phyloP scores from a whole-genome alignment of 2,888 invertebrate genomes.

The Epinotia ramella region DNA sequence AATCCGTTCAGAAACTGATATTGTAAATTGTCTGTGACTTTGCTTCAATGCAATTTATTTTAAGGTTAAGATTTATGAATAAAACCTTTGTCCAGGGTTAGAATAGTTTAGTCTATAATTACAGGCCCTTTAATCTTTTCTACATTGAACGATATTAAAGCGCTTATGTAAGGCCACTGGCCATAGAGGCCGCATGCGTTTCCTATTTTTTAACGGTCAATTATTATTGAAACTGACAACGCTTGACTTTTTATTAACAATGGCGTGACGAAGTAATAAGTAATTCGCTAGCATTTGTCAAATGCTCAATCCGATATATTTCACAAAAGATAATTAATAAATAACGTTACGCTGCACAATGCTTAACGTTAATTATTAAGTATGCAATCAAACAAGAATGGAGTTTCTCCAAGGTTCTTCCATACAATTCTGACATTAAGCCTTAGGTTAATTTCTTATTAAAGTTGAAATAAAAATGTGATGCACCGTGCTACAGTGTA shows the following conservation, averaged over 20 bases:
- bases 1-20: conserved; percentile 9
- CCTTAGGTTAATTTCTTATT: too few relatives aligned
- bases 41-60: conserved; percentile 37
- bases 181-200: conserved; percentile 47
- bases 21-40: conserved; percentile 18
- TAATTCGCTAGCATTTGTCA: conserved; percentile 20
- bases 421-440: too few relatives aligned
- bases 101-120: conserved; percentile 40
- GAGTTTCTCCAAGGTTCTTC: too few relatives aligned
- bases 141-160: conserved; percentile 42
- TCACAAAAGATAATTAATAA: background rate
- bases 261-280: background rate
- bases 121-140: conserved; percentile 44
- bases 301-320: background rate
- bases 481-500: too few relatives aligned
- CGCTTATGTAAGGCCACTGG: conserved; percentile 47
- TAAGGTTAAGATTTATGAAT: conserved; percentile 44
- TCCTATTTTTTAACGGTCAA: conserved; percentile 37
- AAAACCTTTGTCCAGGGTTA: conserved; percentile 46
- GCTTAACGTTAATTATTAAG: background rate
- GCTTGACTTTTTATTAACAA: conserved; percentile 26
- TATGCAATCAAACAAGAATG: too few relatives aligned
- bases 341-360: background rate
- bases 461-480: too few relatives aligned
- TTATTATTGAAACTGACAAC: conserved; percentile 33